Evolutionary conservation across 2,888 invertebrate species (phyloP).

Genomic region (Apeira syringaria): DNA sequence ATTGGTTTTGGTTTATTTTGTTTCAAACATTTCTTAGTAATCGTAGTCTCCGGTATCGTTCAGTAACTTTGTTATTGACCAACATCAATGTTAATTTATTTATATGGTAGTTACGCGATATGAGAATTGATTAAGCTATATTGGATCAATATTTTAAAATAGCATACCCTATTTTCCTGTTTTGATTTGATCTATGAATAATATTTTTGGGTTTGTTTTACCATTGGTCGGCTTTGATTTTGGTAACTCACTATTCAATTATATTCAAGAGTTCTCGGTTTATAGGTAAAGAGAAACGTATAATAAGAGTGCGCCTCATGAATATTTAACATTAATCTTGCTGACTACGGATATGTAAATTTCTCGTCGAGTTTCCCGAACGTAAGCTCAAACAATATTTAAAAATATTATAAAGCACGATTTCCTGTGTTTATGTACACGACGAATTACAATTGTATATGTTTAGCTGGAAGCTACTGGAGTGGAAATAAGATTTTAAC

Average conservation of each 20-base stretch:
- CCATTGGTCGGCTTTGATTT: slow-evolving; percentile 10
- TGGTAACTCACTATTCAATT: slow-evolving; percentile 20
- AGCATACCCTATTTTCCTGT: too few relatives aligned
- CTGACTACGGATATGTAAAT: slow-evolving; percentile 27
- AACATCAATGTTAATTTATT: too few relatives aligned
- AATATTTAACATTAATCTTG: slow-evolving; percentile 41
- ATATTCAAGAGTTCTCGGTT: slow-evolving; percentile 31
- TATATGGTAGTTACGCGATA: too few relatives aligned
- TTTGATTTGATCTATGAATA: too few relatives aligned
- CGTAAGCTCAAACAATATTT: slow-evolving; percentile 26
- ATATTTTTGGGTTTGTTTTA: background rate
- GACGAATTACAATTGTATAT: background rate
- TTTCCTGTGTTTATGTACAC: slow-evolving; percentile 8
- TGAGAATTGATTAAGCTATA: too few relatives aligned
- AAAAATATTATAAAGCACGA: slow-evolving; percentile 14
- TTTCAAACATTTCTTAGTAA: too few relatives aligned
- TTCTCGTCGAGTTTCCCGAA: slow-evolving; percentile 22
- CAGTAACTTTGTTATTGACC: too few relatives aligned
- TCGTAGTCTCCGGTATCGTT: too few relatives aligned
- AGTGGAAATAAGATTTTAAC: too few relatives aligned
- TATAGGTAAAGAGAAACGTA: slow-evolving; percentile 60
- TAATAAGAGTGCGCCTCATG: slow-evolving; percentile 55
- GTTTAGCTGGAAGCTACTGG: slow-evolving; percentile 6
- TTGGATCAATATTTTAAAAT: too few relatives aligned
- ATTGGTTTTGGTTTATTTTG: too few relatives aligned